Evolutionary conservation across 2,888 invertebrate species (phyloP), one percentile per base, ranked within the genome.

Genomic region (Heliconius hortense): DNA sequence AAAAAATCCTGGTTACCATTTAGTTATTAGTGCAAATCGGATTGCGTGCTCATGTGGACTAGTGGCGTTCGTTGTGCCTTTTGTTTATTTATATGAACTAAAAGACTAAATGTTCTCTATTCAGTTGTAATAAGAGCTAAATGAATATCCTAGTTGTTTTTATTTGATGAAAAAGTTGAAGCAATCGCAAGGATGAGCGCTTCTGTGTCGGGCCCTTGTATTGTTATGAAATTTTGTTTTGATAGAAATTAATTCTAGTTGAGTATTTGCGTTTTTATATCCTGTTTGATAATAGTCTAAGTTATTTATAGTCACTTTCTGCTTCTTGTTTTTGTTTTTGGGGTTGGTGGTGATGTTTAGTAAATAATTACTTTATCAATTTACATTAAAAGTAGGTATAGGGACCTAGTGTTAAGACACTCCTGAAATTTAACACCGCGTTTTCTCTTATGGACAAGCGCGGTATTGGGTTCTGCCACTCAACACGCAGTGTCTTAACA

Each of bases 1-100:
- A 13, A 28, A 48, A 72, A 59, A 75, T 31, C 60, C 56, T 79
- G 64, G 76, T 60, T 31, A 79, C 70, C 64, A 31, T 70, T 73
- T 69, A 76, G 73, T 78, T 78, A 79, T 76, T 75, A 78, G 79
- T 78, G 79, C 79, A 75, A 77, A 76, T 59, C 76, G 62, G 64
- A 79, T 79, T 79, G 79, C 79, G 67, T 79, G 78, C 78, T 63
- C 75, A 77, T 71, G 64, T 71, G 66, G 48, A 73, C 62, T 76
- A 56, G 76, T 70, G 66, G 76, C 68, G 72, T 74, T 77, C 59
- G 76, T 31, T 60, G 78, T 74, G 64, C 78, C 72, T 74, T 76
- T 78, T 78, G 72, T 76, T 76, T 76, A 70, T 69, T 66, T 69
- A 70, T 35, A 60, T 24, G 43, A n/a, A 64, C 31, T 43, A 7